Evolutionary conservation across 2,797 vertebrate species (phyloP).

Genomic region (Argyrosomus regius): DNA sequence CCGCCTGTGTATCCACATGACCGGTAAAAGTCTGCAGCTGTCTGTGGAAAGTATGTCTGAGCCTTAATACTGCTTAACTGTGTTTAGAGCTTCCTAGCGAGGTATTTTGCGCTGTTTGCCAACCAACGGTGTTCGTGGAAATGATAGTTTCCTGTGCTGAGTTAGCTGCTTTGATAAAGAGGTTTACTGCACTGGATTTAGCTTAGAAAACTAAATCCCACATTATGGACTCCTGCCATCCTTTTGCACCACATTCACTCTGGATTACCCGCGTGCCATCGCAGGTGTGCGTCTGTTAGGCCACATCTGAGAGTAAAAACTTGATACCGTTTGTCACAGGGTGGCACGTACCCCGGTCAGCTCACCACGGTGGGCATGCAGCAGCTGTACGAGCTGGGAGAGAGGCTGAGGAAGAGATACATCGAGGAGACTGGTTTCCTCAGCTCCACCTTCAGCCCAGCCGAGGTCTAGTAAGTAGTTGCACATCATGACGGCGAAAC

Average conservation of each 20-base stretch:
- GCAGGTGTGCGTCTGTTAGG: constrained; percentile 33
- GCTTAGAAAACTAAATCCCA: constrained; percentile 56
- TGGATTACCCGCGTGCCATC: constrained; percentile 16
- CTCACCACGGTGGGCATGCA: constrained; percentile 95
- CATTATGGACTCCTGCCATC: constrained; percentile 48
- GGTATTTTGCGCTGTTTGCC: constrained; percentile 15
- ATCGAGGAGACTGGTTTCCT: constrained; percentile 90
- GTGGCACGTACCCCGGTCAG: constrained; percentile 92
- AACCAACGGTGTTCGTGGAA: constrained; percentile 25
- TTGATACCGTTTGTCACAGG: constrained; percentile 79
- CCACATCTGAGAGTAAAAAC: constrained; percentile 21
- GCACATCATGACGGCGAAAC: neutral
- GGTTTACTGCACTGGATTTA: constrained; percentile 55
- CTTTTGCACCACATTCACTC: constrained; percentile 29
- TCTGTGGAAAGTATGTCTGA: no score
- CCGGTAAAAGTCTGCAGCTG: no score
- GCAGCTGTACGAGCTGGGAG: constrained; percentile 93
- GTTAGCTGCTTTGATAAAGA: constrained; percentile 46
- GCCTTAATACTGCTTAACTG: constrained; percentile 29
- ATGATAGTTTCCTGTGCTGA: constrained; percentile 40
- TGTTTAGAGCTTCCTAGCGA: constrained; percentile 6
- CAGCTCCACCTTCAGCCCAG: constrained; percentile 86
- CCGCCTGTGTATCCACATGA: no score
- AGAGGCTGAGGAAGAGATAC: constrained; percentile 89
- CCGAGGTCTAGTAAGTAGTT: constrained; percentile 94